Evolutionary conservation across 64 coral and sea anemone genomes (phyloP).

Genomic region (Astreopora myriophthalma): DNA sequence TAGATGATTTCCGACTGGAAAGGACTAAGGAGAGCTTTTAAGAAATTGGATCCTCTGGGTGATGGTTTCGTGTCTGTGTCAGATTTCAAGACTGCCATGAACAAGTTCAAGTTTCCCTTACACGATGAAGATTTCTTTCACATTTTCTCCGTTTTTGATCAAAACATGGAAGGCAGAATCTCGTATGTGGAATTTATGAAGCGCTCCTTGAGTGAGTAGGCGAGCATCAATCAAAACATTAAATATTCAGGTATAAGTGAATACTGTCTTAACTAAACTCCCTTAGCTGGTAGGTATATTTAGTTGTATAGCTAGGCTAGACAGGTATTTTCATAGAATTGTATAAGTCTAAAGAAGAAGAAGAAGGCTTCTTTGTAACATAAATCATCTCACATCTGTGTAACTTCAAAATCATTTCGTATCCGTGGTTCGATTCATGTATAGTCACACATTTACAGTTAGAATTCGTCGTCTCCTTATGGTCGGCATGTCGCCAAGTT

Average conservation of each 20-base stretch:
- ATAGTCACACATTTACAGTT: too few relatives aligned
- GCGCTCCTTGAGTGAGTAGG: constrained; percentile 21
- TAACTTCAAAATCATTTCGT: too few relatives aligned
- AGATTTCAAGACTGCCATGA: constrained; percentile 70
- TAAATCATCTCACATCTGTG: too few relatives aligned
- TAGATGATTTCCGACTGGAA: constrained; percentile 40
- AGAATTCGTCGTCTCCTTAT: too few relatives aligned
- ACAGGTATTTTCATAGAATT: too few relatives aligned
- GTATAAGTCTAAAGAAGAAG: too few relatives aligned
- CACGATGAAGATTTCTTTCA: constrained; percentile 91
- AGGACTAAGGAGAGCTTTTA: constrained; percentile 37
- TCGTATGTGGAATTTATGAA: constrained; percentile 88
- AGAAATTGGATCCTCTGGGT: constrained; percentile 51
- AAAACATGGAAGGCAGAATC: constrained; percentile 77
- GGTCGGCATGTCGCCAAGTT: too few relatives aligned
- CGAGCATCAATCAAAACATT: not conserved
- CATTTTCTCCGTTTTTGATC: constrained; percentile 81
- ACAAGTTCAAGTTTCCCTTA: constrained; percentile 64
- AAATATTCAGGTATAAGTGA: not conserved
- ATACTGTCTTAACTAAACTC: too few relatives aligned
- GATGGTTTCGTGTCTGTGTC: constrained; percentile 75
- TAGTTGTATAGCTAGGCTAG: too few relatives aligned
- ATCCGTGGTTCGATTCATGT: too few relatives aligned
- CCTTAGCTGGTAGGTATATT: too few relatives aligned
- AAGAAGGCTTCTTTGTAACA: too few relatives aligned